These are phyloP conservation scores for Ichneumoninae sp. DNA, from an alignment of 2,888 invertebrate genomes.

Conservation along the genomic window DNA sequence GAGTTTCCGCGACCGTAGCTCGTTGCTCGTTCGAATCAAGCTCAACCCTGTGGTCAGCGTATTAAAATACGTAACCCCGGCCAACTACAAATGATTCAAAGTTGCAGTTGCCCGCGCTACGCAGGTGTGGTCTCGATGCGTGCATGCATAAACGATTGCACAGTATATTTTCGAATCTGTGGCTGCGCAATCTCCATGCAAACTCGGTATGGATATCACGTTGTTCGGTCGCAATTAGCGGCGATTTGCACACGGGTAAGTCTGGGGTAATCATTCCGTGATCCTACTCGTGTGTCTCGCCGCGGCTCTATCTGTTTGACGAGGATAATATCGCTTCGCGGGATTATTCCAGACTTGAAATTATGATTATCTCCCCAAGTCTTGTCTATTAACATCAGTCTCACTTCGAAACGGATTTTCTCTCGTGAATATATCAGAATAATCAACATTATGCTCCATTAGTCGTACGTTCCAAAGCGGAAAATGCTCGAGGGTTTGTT, in stretches of 20 bases:
- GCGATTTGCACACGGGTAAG: not conserved
- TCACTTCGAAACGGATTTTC: not conserved
- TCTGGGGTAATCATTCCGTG: conserved; percentile 18
- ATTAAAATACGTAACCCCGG: not conserved
- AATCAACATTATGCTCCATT: not conserved
- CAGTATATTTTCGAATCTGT: not conserved
- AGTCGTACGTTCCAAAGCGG: not conserved
- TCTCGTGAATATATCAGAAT: not conserved
- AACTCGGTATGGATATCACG: conserved; percentile 11
- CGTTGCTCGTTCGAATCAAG: conserved; percentile 3
- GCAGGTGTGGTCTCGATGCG: conserved; percentile 6
- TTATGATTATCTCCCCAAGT: not conserved
- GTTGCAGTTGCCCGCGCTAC: not conserved
- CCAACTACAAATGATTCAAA: conserved; percentile 9
- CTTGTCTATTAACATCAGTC: not conserved
- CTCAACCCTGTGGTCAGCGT: not conserved
- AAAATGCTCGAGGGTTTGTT: not conserved
- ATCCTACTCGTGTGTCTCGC: not conserved
- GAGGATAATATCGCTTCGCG: not conserved
- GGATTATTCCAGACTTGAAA: not conserved
- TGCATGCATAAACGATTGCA: not conserved
- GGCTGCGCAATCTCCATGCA: not conserved
- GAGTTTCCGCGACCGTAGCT: not conserved
- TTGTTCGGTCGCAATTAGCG: not conserved
- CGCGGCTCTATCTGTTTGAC: conserved; percentile 8